These are phyloP conservation scores for Vidua chalybeata DNA, from an alignment of 2,113 vertebrate genomes.

Conservation along the genomic window DNA sequence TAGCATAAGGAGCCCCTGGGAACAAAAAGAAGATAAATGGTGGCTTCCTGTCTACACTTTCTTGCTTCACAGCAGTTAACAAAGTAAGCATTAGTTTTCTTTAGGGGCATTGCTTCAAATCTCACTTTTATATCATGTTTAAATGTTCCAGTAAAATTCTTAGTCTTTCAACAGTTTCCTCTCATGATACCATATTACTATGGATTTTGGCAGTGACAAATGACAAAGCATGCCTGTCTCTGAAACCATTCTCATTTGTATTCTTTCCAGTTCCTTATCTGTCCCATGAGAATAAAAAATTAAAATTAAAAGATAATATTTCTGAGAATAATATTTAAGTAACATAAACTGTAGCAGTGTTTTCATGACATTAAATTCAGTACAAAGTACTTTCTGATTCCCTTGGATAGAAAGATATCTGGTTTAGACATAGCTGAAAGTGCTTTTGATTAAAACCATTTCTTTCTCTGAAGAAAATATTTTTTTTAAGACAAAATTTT, in stretches of 20 bases:
- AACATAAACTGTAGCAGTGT: background rate
- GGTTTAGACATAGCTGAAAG: background rate
- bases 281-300: constrained; percentile 62
- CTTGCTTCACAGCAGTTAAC: constrained; percentile 42
- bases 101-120: constrained; percentile 54
- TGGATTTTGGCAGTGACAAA: constrained; percentile 63
- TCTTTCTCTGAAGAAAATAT: background rate
- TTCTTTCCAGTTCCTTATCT: constrained; percentile 57
- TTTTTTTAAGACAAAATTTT: background rate
- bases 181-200: constrained; percentile 59
- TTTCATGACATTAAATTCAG: background rate
- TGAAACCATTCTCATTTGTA: constrained; percentile 57
- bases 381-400: background rate
- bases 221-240: constrained; percentile 59
- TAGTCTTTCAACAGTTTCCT: constrained; percentile 35
- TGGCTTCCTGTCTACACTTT: constrained; percentile 20
- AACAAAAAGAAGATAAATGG: constrained; percentile 43
- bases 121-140: constrained; percentile 54
- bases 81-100: constrained; percentile 56
- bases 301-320: constrained; percentile 52
- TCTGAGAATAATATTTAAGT: constrained; percentile 21
- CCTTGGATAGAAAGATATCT: background rate
- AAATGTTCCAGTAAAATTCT: constrained; percentile 62
- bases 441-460: background rate
- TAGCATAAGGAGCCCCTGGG: constrained; percentile 8